These are phyloP conservation scores for Tetragnatha versicolor DNA, from an alignment of 1,140 invertebrate species.

Conservation along the genomic window DNA sequence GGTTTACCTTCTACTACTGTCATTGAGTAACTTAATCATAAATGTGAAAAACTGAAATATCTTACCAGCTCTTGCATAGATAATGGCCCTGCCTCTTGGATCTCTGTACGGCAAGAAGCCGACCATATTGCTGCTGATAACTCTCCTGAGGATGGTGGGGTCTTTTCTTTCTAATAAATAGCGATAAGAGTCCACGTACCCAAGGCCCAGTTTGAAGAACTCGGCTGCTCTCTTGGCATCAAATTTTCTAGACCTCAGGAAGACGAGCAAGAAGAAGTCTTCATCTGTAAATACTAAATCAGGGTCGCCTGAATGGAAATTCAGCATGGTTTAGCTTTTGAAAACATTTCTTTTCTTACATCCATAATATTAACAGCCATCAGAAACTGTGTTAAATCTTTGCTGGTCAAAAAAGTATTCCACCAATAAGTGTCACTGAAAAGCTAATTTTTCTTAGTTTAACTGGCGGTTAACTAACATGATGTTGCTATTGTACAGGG, in stretches of 20 bases:
- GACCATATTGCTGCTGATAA: not conserved
- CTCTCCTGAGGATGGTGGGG: not conserved
- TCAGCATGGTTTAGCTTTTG: too few species aligned
- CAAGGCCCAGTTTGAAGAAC: not conserved
- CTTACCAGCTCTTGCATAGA: conserved; percentile 30
- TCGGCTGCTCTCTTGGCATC: conserved; percentile 11
- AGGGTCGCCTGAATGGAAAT: not conserved
- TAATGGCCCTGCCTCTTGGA: not conserved
- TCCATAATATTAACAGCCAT: too few species aligned
- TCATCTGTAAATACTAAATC: conserved; percentile 5
- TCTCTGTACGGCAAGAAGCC: conserved; percentile 26
- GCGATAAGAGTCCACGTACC: conserved; percentile 16
- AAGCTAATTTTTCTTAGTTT: too few species aligned
- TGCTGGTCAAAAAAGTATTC: too few species aligned
- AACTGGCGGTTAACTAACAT: too few species aligned
- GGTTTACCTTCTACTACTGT: too few species aligned
- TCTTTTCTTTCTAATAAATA: conserved; percentile 1
- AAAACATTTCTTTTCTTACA: too few species aligned
- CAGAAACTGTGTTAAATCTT: too few species aligned
- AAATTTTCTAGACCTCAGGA: conserved; percentile 18
- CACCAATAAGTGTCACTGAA: too few species aligned
- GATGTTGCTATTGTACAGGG: too few species aligned
- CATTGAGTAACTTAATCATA: too few species aligned
- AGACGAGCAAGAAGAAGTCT: not conserved
- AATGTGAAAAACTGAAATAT: too few species aligned